Evolutionary conservation across 1,140 invertebrate species (phyloP).

Genomic region (Eupristina koningsbergeri): DNA sequence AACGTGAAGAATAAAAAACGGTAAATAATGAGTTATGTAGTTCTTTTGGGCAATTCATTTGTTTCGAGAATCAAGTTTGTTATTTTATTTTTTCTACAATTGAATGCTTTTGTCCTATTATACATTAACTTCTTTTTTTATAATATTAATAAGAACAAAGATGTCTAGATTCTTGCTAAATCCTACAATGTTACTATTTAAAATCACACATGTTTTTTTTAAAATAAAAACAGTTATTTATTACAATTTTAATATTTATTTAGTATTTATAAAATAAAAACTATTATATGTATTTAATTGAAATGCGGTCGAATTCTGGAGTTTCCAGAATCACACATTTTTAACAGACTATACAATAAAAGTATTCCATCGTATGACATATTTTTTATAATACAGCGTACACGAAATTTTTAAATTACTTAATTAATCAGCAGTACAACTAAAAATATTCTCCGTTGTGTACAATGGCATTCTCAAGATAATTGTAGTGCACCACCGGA

Average conservation of each 20-base stretch:
- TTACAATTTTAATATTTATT: too few relatives aligned
- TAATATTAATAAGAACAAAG: too few relatives aligned
- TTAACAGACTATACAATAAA: not conserved
- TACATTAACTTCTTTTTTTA: too few relatives aligned
- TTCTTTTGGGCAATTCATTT: not conserved
- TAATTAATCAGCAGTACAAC: not conserved
- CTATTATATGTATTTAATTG: too few relatives aligned
- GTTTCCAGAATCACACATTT: not conserved
- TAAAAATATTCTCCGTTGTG: not conserved
- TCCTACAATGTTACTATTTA: not conserved
- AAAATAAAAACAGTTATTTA: too few relatives aligned
- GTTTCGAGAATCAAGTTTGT: not conserved
- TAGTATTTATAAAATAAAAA: too few relatives aligned
- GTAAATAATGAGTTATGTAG: not conserved
- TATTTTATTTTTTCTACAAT: not conserved
- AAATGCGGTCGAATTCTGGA: too few relatives aligned
- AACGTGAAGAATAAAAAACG: not conserved
- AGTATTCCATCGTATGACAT: not conserved
- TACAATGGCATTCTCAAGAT: slow-evolving; percentile 1
- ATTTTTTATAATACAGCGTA: not conserved
- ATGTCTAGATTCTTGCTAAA: too few relatives aligned
- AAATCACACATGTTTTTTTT: not conserved
- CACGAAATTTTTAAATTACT: not conserved
- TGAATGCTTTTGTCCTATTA: not conserved
- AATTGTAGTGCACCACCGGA: not conserved